Evolutionary conservation across 2,797 vertebrate species (phyloP).

Genomic region (Macrochelys suwanniensis): DNA sequence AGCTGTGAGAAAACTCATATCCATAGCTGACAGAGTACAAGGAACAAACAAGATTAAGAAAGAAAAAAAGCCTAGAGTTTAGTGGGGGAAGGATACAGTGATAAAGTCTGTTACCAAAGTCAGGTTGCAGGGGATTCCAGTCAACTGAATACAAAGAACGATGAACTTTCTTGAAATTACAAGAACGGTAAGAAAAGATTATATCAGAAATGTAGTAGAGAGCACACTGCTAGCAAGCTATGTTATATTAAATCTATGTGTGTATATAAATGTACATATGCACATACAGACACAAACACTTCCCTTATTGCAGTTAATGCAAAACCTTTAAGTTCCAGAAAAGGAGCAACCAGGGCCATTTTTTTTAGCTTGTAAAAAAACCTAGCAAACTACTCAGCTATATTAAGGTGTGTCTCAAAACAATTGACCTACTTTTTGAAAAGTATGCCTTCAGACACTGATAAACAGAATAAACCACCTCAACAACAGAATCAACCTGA

Average conservation of each 20-base stretch:
- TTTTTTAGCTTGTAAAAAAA: neutral
- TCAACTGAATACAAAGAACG: neutral
- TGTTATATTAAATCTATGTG: neutral
- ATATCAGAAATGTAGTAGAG: neutral
- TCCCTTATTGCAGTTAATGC: neutral
- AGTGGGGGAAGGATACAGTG: neutral
- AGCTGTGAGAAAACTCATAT: neutral
- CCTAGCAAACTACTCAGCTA: neutral
- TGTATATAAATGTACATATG: neutral
- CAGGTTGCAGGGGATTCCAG: neutral
- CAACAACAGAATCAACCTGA: neutral
- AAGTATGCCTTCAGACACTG: neutral
- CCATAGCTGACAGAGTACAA: neutral
- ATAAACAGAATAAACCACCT: neutral
- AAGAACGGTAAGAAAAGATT: neutral
- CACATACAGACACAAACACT: neutral
- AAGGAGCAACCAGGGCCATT: neutral
- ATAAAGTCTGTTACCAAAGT: neutral
- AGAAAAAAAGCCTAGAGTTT: neutral
- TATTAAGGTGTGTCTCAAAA: neutral
- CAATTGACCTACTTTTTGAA: neutral
- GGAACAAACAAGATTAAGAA: neutral
- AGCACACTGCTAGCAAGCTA: neutral
- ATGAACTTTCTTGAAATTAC: neutral
- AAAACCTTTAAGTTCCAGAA: neutral